These are phyloP conservation scores for Sardinella longiceps DNA, from an alignment of 2,797 vertebrate species.

Conservation along the genomic window DNA sequence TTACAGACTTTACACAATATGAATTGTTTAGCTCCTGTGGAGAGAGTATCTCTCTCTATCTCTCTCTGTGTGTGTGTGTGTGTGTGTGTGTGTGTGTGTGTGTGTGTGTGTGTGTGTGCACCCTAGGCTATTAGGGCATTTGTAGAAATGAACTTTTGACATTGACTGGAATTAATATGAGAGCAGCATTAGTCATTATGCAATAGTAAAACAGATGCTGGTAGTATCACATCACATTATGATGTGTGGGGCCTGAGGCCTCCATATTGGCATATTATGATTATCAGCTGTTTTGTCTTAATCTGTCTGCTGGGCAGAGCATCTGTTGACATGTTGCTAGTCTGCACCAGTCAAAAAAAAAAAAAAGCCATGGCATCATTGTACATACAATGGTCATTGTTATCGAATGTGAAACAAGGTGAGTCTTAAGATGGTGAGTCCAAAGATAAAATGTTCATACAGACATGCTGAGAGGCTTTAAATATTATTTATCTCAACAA, in stretches of 20 bases:
- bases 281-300: slow-evolving; percentile 5
- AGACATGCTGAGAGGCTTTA: background rate
- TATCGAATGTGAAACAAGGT: background rate
- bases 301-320: slow-evolving; percentile 15
- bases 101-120: background rate
- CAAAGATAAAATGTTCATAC: background rate
- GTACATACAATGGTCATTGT: no score
- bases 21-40: background rate
- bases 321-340: slow-evolving; percentile 4
- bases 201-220: slow-evolving; percentile 7
- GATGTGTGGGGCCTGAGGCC: background rate
- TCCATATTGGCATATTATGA: slow-evolving; percentile 15
- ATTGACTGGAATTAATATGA: slow-evolving; percentile 15
- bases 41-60: no score
- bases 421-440: no score
- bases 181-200: background rate
- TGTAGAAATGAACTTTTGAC: slow-evolving; percentile 1
- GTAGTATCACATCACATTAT: background rate
- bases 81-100: background rate
- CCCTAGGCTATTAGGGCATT: background rate
- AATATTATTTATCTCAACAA: background rate
- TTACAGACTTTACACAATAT: background rate
- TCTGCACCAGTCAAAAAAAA: background rate
- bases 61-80: background rate
- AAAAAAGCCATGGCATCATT: background rate